Evolutionary conservation across 2,888 invertebrate species (phyloP).

Genomic region (Scaptomyza polygonia): DNA sequence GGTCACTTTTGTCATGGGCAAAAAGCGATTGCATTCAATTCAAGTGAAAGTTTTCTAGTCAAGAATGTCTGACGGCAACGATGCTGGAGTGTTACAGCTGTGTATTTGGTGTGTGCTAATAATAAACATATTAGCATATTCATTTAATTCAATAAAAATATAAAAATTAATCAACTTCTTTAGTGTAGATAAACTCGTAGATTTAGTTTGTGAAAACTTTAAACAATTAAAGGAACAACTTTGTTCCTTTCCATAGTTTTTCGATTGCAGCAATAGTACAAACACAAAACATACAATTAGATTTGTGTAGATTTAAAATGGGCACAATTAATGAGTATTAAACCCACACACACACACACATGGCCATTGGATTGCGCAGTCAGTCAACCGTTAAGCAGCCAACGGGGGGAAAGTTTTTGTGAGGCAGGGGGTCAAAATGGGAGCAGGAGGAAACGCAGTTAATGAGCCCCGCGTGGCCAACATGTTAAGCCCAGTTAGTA

Average conservation of each 20-base stretch:
- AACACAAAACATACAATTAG: conserved; percentile 1
- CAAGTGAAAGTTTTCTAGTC: not conserved
- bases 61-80: not conserved
- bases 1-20: conserved; percentile 21
- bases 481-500: conserved; percentile 67
- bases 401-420: not conserved
- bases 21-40: conserved; percentile 13
- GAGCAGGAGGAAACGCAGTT: conserved; percentile 43
- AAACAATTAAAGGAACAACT: not conserved
- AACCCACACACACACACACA: conserved; percentile 7
- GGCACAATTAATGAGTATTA: conserved; percentile 5
- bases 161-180: too few species aligned
- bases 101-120: too few species aligned
- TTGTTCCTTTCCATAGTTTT: not conserved
- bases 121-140: not conserved
- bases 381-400: conserved; percentile 60
- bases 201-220: too few species aligned
- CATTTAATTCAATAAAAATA: too few species aligned
- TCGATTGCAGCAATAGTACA: not conserved
- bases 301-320: conserved; percentile 11
- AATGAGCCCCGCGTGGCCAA: conserved; percentile 74
- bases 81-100: not conserved
- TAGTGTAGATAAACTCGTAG: too few species aligned
- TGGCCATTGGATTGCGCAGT: conserved; percentile 48
- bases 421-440: not conserved